Evolutionary conservation across 2,888 invertebrate species (phyloP), one percentile per base, ranked within the genome.

Genomic region (Tenthredo distinguenda): DNA sequence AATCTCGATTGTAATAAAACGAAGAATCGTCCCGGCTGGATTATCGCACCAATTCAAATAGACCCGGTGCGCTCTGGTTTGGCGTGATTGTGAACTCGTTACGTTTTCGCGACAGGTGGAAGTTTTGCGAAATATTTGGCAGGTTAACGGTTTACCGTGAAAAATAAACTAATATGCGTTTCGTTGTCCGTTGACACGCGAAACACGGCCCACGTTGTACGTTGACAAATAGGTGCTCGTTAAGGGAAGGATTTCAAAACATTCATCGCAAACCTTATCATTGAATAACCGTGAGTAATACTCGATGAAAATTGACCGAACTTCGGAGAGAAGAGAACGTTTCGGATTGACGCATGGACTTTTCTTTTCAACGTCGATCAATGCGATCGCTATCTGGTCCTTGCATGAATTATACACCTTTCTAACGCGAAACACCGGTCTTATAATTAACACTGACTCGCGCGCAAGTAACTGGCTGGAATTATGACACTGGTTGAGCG

Each of bases 71-170:
- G 77, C 31, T 9, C n/a, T 50, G 55, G 1, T n/a, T 34, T 26
- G 77, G 7, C 34, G 50, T 55, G 26, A 12, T 50, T 31, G 62
- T 62, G 9, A 12, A 43, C n/a, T 9, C 26, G 37, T 81, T 40
- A 37, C 31, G 31, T n/a, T 43, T 31, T 62, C 26, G 40, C 71
- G 68, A 68, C 83, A 83, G 83, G 83, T 83, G 83, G 18, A 83
- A 7, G 68, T 68, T 83, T 83, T 83, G 68, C 68, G 83, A 83
- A 83, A 83, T 43, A 83, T 83, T 83, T 83, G 83, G 83, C 83
- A 83, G 26, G 6, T 26, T 10, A 31, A 62, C 81, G 21, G 34
- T 81, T 62, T 58, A 81, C 18, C 62, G 18, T 62, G 34, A 62
- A 62, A 58, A 34, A 62, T 4, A 81, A 40, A 43, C 31, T 43